Conservation (phyloP, 2,888 invertebrate species). For the Buathra laborator region DNA sequence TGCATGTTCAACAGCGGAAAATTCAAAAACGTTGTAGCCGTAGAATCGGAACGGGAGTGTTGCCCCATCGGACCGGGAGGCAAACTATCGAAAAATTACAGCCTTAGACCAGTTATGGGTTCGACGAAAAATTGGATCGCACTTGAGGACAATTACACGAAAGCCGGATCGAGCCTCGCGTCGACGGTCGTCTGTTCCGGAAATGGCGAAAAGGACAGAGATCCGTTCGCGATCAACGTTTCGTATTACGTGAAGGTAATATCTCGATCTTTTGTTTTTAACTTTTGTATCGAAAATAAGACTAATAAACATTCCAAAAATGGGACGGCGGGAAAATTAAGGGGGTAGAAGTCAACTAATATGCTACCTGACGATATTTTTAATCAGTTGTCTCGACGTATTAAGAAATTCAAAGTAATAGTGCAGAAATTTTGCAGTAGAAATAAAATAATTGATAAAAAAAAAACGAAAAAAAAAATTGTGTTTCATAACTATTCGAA, state of each 20-base stretch:
- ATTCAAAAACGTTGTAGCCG: conserved; percentile 96
- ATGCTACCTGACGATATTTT: no score
- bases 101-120: conserved; percentile 90
- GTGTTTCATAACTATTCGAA: no score
- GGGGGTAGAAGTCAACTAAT: no score
- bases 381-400: no score
- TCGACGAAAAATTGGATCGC: conserved; percentile 97
- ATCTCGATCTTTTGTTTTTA: no score
- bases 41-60: conserved; percentile 87
- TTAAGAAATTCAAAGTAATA: no score
- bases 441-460: no score
- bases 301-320: no score
- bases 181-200: conserved; percentile 86
- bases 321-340: background rate
- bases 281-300: no score
- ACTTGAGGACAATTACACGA: conserved; percentile 93
- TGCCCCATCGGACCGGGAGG: conserved; percentile 90
- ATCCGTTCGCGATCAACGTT: conserved; percentile 96
- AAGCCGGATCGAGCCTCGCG: conserved; percentile 86
- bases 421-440: no score
- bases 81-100: conserved; percentile 88
- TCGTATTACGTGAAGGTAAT: conserved; percentile 94
- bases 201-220: conserved; percentile 90
- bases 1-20: conserved; percentile 98
- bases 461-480: no score